Conservation (phyloP, 2,888 invertebrate genomes). For the Chromoteleia sp. region DNA sequence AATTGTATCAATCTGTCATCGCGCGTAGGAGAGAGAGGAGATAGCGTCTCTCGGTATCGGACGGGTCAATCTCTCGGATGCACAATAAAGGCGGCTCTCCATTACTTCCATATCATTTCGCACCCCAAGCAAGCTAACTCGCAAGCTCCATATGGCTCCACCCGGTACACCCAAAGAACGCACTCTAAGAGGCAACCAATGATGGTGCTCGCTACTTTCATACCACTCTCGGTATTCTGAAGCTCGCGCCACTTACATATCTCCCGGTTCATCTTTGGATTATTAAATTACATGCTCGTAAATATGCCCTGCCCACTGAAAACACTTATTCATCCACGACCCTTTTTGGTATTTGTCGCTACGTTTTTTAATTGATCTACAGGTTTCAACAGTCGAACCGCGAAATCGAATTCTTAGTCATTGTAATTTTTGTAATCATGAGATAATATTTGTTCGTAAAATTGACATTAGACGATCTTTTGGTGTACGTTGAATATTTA, state of each 20-base stretch:
- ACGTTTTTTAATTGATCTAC: background rate
- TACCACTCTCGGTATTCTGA: conserved; percentile 79
- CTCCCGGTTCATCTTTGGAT: conserved; percentile 80
- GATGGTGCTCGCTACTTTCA: conserved; percentile 79
- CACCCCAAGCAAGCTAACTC: conserved; percentile 80
- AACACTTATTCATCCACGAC: conserved; percentile 78
- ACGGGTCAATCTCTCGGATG: conserved; percentile 83
- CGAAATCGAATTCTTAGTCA: too few relatives aligned
- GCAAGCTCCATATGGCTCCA: conserved; percentile 79
- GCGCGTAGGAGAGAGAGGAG: conserved; percentile 74
- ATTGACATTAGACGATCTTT: too few relatives aligned
- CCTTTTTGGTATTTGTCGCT: conserved; percentile 48
- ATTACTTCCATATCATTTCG: conserved; percentile 85
- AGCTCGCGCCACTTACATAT: conserved; percentile 74
- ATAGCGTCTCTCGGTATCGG: conserved; percentile 77
- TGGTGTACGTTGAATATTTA: too few relatives aligned
- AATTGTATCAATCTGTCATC: conserved; percentile 85
- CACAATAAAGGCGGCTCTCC: conserved; percentile 79
- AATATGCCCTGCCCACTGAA: conserved; percentile 79
- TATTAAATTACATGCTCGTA: conserved; percentile 84
- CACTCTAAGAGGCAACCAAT: conserved; percentile 63
- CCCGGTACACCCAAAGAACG: conserved; percentile 60
- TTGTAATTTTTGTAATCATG: too few relatives aligned
- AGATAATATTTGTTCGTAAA: too few relatives aligned
- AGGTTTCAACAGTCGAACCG: too few relatives aligned